These are phyloP conservation scores for Drosophila takahashii DNA, from an alignment of 1,140 invertebrate genomes.

Conservation along the genomic window DNA sequence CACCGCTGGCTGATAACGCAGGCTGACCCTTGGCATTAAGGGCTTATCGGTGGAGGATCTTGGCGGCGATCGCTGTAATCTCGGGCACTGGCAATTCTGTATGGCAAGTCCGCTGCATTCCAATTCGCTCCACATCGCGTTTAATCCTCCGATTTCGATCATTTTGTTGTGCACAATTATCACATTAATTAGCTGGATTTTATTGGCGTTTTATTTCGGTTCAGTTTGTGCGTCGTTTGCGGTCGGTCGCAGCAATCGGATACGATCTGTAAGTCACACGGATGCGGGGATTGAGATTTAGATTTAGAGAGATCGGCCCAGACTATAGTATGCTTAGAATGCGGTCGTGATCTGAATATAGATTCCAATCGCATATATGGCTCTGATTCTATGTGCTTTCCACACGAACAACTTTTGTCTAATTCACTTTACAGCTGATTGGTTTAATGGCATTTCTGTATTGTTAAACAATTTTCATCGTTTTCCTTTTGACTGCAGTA, in stretches of 20 bases:
- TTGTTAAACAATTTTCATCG: constrained; percentile 35
- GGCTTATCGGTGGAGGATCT: constrained; percentile 16
- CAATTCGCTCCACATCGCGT: constrained; percentile 33
- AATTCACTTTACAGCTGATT: constrained; percentile 67
- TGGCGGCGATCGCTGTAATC: constrained; percentile 5
- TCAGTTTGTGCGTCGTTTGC: constrained; percentile 32
- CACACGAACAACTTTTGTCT: constrained; percentile 43
- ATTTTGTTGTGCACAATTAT: constrained; percentile 51
- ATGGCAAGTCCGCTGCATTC: constrained; percentile 7
- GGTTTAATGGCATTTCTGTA: constrained; percentile 38
- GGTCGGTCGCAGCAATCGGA: constrained; percentile 54
- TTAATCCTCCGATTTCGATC: constrained; percentile 16
- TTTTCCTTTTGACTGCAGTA: constrained; percentile 26
- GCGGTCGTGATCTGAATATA: constrained; percentile 59
- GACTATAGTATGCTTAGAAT: constrained; percentile 46
- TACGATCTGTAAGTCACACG: constrained; percentile 53
- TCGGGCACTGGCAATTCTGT: constrained; percentile 21
- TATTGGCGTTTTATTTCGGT: constrained; percentile 38
- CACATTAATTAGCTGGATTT: constrained; percentile 59
- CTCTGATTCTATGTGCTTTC: constrained; percentile 41
- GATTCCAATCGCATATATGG: constrained; percentile 33
- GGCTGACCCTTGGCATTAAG: constrained; percentile 11
- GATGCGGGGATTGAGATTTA: constrained; percentile 18
- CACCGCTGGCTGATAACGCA: constrained; percentile 11
- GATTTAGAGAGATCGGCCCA: constrained; percentile 26